Evolutionary conservation across 1,140 invertebrate species (phyloP), one percentile per base, ranked within the genome.

Genomic region (Atta colombica): DNA sequence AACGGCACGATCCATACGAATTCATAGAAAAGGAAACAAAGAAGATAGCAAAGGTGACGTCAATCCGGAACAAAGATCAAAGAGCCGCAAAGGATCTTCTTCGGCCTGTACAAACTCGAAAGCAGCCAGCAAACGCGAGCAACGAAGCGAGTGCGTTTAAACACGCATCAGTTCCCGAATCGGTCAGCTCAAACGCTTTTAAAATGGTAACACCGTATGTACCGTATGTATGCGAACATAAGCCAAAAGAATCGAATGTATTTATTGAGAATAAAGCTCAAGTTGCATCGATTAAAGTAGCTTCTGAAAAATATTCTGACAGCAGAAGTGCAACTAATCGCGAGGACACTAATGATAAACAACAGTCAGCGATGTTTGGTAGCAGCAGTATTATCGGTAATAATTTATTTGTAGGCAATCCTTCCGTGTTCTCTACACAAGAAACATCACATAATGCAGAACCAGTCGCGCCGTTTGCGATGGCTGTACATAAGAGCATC

Each of bases 1-100:
- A 28, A 7, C 45, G 65, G 53, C 2, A 18, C 28, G 92, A 93
- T 88, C 86, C 88, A 3, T 91, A 93, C 35, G 91, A 93, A 28
- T 92, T 91, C n/a, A 77, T 51, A 35, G 91, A 93, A 14, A 90
- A 93, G 31, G 87, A 88, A 18, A 7, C 39, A 18, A 39, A 31
- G 25, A 39, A 61, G 16, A 25, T 21, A 3, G 68, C 81, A 8
- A 49, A 75, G 53, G 7, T 45, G 14, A 18, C 28, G 18, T 60
- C 66, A 21, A 58, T 51, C 25, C 72, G 35, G 8, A 63, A 77
- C 21, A 77, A 72, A 66, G 68, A 35, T 71, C 66, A 77, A 18
- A 80, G 12, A n/a, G 3, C 8, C 12, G 8, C 14, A 8, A 69
- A 31, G n/a, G 65, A 53, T 1, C 18, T 39, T 1, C 25, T 39